Evolutionary conservation across 2,888 invertebrate genomes (phyloP).

Genomic region (Fabriciana adippe): DNA sequence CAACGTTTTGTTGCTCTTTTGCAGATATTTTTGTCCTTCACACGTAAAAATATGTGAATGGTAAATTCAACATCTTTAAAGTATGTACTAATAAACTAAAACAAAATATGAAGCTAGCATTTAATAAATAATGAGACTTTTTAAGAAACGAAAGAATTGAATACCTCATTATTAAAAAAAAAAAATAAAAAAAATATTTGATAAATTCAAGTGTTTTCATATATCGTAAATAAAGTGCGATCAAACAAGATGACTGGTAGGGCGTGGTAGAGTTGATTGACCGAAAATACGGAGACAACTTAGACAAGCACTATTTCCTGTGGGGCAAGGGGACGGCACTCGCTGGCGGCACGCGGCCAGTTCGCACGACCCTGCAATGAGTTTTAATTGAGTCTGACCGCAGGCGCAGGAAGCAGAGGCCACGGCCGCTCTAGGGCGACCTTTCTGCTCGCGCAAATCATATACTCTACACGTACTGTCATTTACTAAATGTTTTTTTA

Average conservation of each 20-base stretch:
- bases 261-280: constrained; percentile 54
- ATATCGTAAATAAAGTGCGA: not conserved
- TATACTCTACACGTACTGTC: constrained; percentile 23
- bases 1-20: not conserved
- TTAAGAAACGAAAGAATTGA: too few relatives aligned
- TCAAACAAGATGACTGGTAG: constrained; percentile 8
- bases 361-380: constrained; percentile 79
- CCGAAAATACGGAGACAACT: constrained; percentile 60
- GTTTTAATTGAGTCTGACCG: constrained; percentile 72
- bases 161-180: not conserved
- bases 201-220: not conserved
- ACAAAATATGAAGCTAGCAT: not conserved
- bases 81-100: not conserved
- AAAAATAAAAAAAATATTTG: not conserved
- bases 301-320: constrained; percentile 69
- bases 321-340: constrained; percentile 56
- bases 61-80: not conserved
- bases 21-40: not conserved
- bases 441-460: constrained; percentile 45
- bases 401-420: constrained; percentile 66
- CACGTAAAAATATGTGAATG: not conserved
- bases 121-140: too few relatives aligned
- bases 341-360: constrained; percentile 47
- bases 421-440: constrained; percentile 68
- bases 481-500: not conserved